Conservation (phyloP, 2,113 vertebrate species). For the Eonycteris spelaea region DNA sequence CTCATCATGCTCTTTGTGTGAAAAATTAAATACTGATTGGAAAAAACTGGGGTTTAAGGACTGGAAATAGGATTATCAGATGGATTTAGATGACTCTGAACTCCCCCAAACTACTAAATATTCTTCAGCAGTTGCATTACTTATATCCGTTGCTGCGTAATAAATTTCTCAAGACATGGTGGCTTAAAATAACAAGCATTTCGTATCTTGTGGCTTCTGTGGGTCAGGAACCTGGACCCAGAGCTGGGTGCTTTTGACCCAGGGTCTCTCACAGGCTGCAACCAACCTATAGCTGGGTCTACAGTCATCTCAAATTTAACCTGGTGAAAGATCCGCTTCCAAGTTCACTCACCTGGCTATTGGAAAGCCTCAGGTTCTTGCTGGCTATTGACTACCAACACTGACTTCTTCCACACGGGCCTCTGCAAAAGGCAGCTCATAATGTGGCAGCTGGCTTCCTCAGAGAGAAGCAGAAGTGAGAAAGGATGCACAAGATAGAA, state of each 20-base stretch:
- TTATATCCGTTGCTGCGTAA: background rate
- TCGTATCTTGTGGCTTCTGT: background rate
- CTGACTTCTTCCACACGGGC: background rate
- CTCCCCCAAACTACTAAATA: background rate
- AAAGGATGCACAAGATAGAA: background rate
- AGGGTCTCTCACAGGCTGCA: background rate
- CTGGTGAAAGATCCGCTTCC: background rate
- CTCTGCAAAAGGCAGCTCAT: background rate
- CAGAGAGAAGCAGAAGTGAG: background rate
- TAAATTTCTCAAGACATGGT: background rate
- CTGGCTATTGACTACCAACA: background rate
- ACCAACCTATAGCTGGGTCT: background rate
- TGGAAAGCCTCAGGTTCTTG: background rate
- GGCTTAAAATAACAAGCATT: background rate
- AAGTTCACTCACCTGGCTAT: background rate
- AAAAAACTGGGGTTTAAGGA: background rate
- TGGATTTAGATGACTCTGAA: background rate
- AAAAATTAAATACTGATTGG: background rate
- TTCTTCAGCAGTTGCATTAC: background rate
- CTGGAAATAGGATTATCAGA: background rate
- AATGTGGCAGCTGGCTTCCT: background rate
- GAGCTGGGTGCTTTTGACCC: background rate
- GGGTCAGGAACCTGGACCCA: background rate
- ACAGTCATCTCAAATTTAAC: background rate
- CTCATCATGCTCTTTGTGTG: background rate